Base-by-base conservation (phyloP, 2,797 vertebrate species). In the Perdix hodgsoniae region DNA sequence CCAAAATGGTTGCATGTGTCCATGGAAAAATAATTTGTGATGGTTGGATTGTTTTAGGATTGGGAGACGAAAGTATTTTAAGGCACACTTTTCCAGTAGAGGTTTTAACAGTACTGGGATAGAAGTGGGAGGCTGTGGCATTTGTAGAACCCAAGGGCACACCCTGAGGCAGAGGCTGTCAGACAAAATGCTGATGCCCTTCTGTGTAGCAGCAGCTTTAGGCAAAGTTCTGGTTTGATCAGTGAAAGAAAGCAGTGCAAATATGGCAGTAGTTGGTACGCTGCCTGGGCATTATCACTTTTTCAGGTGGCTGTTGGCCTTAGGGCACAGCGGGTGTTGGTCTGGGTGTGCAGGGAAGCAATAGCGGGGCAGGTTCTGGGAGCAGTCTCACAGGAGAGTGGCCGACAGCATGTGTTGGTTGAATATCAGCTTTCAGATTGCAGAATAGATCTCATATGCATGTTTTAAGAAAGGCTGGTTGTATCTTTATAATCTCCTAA, bases 261-360 rank as follows among this genome's bases (percentile, higher is more conserved):
- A 6, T 0, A 1, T 57, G 47, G 45, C 0, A 1, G 27, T 16
- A 52, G 9, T 31, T 40, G 45, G 31, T 75, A 4, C 1, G 2
- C 40, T 88, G 50, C 71, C 40, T 44, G 5, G 7, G 1, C 1
- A 1, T 54, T 11, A 9, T 3, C 24, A 40, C 37, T n/a, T 59
- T 23, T 40, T 29, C 35, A 6, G 0, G 0, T 17, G 5, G 37
- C 6, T 3, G 8, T 33, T 54, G 78, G 81, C 44, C 57, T 18
- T 0, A 7, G 59, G 82, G 33, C 50, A 64, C 79, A 8, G 77
- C 52, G 9, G 39, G 67, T 56, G 35, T 24, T 93, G 74, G 70
- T 31, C 18, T 31, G 61, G 33, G 19, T 14, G 16, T 23, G 24
- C 64, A 27, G 52, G 49, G 74, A 50, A 9, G 31, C 19, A 13